phyloP scores from a whole-genome alignment of 2,113 vertebrate species.

The Cephalopterus ornatus region DNA sequence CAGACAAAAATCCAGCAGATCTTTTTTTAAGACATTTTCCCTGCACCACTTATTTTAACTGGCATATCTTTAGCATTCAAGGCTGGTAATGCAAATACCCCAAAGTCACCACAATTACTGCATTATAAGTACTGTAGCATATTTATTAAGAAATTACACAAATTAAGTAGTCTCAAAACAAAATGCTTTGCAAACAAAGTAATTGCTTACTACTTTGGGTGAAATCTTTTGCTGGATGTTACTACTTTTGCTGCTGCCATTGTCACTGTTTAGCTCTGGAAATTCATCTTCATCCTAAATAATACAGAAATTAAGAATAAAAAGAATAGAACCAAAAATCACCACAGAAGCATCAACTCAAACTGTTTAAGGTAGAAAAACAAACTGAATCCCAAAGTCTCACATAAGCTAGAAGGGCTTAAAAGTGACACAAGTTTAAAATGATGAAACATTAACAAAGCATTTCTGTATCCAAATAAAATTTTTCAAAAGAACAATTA shows the following conservation, averaged over 20 bases:
- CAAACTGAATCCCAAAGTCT: not conserved
- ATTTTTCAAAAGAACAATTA: not conserved
- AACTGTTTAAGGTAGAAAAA: not conserved
- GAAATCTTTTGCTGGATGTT: slow-evolving; percentile 85
- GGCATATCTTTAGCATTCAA: not conserved
- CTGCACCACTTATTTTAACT: not conserved
- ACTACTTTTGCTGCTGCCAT: slow-evolving; percentile 78
- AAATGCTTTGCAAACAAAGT: not conserved
- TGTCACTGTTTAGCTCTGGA: slow-evolving; percentile 84
- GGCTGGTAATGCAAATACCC: not conserved
- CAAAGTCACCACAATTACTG: not conserved
- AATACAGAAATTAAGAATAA: not conserved
- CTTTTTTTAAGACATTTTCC: not conserved
- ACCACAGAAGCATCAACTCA: not conserved
- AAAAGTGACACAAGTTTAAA: not conserved
- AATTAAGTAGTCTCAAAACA: not conserved
- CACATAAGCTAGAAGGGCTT: not conserved
- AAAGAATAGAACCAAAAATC: not conserved
- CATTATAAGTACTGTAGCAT: not conserved
- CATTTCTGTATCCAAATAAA: not conserved
- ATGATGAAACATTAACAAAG: not conserved
- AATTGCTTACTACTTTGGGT: slow-evolving; percentile 84
- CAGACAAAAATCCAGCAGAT: not conserved
- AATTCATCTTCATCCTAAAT: slow-evolving; percentile 92
- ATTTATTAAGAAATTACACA: not conserved